These are phyloP conservation scores for Gorsachius magnificus DNA, from an alignment of 2,797 vertebrate species.

Conservation along the genomic window DNA sequence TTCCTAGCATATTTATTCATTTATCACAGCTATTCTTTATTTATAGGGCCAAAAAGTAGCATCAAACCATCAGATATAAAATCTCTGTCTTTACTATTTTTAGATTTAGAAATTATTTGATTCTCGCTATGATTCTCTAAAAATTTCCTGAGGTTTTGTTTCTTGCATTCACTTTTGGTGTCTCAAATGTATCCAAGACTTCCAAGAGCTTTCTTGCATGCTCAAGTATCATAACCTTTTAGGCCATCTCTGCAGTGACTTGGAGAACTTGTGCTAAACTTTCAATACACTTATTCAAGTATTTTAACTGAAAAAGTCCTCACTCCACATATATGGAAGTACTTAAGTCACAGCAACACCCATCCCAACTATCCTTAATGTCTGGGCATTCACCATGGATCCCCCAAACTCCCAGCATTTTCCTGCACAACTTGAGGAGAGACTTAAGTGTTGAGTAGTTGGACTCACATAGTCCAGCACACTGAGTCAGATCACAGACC, in stretches of 20 bases:
- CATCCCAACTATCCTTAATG: neutral
- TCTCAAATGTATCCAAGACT: neutral
- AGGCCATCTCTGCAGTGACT: neutral
- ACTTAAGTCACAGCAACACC: neutral
- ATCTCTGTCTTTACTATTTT: neutral
- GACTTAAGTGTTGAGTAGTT: neutral
- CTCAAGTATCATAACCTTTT: neutral
- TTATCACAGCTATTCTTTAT: neutral
- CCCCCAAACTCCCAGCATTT: neutral
- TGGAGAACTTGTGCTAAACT: neutral
- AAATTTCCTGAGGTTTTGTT: neutral
- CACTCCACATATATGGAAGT: neutral
- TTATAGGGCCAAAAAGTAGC: neutral
- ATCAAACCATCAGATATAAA: neutral
- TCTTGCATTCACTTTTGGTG: neutral
- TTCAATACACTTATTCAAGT: neutral
- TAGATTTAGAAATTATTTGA: neutral
- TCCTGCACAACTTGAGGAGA: neutral
- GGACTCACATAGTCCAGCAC: neutral
- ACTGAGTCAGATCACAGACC: neutral
- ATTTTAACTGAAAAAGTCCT: neutral
- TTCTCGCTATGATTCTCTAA: neutral
- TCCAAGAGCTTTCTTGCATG: neutral
- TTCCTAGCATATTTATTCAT: neutral
- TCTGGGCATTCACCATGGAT: neutral